phyloP scores from a whole-genome alignment of 1,140 invertebrate genomes.

The Nasonia giraulti region DNA sequence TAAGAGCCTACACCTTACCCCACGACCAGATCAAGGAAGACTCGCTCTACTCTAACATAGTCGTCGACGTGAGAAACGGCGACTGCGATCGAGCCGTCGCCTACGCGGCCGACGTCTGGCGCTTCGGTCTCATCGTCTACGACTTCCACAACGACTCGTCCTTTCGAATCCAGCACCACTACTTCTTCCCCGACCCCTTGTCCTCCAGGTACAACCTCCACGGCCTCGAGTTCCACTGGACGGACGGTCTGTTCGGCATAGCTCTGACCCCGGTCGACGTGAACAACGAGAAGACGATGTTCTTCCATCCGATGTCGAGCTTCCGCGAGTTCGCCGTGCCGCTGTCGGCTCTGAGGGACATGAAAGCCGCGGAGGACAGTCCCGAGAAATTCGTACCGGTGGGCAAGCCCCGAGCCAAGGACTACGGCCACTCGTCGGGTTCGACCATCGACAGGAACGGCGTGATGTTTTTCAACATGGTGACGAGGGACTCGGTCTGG shows the following conservation, averaged over 20 bases:
- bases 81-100: conserved; percentile 81
- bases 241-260: conserved; percentile 87
- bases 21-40: conserved; percentile 81
- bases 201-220: conserved; percentile 81
- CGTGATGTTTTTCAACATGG: conserved; percentile 86
- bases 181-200: conserved; percentile 86
- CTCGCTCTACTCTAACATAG: conserved; percentile 84
- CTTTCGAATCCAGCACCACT: conserved; percentile 84
- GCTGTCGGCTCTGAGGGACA: conserved; percentile 78
- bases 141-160: conserved; percentile 79
- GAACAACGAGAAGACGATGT: conserved; percentile 78
- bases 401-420: conserved; percentile 77
- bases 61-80: conserved; percentile 79
- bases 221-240: conserved; percentile 85
- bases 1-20: conserved; percentile 80
- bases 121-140: conserved; percentile 83
- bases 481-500: conserved; percentile 82
- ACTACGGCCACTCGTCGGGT: conserved; percentile 81
- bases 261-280: conserved; percentile 79
- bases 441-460: conserved; percentile 82
- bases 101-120: conserved; percentile 84
- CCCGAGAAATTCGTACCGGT: conserved; percentile 78
- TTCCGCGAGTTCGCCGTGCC: conserved; percentile 83
- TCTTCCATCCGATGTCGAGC: conserved; percentile 88
- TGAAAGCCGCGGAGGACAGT: conserved; percentile 73